Base-by-base conservation (phyloP, 1,140 invertebrate species). In the Drosophila baimaii region DNA sequence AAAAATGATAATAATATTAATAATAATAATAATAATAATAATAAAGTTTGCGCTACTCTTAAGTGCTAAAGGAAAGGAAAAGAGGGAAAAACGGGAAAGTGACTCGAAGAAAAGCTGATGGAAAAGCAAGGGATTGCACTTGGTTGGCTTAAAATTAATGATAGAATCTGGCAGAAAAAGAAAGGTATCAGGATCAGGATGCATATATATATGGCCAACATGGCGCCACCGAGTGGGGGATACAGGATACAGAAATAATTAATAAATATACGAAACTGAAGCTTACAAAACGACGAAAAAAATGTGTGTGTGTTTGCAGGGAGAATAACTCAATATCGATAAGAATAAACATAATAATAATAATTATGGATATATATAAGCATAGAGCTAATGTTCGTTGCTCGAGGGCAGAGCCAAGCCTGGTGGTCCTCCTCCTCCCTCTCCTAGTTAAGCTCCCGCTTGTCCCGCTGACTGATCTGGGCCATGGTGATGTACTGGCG, bases 401-500 rank as follows among this genome's bases (percentile, higher is more conserved):
- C 23, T 63, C 25, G 39, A 17, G 12, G 8, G 15, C 3, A 10
- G 19, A n/a, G 27, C 41, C 10, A 5, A n/a, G n/a, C n/a, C 21
- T n/a, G 10, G 3, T 12, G 2, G 19, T n/a, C 13, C 15, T 47
- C 37, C 15, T 46, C 10, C 5, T 5, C 0, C 23, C 27, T 12
- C 23, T 29, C 27, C 68, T 89, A 91, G 75, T 91, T 91, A 46
- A 86, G 73, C 65, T 92, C 89, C 57, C 85, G 72, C 65, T 90
- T 92, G 75, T 94, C 93, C 25, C 93, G 89, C 88, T 94, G 93
- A 85, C 94, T 93, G 62, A 94, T 94, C 80, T 96, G 95, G 79
- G 97, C 96, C 93, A 97, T 95, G 65, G 96, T 97, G 89, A 99
- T 98, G 93, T 99, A 99, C 92, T 99, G 98, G 17, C 97, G 95